Base-by-base conservation (phyloP, 2,888 invertebrate species). In the Amaurobius ferox region DNA sequence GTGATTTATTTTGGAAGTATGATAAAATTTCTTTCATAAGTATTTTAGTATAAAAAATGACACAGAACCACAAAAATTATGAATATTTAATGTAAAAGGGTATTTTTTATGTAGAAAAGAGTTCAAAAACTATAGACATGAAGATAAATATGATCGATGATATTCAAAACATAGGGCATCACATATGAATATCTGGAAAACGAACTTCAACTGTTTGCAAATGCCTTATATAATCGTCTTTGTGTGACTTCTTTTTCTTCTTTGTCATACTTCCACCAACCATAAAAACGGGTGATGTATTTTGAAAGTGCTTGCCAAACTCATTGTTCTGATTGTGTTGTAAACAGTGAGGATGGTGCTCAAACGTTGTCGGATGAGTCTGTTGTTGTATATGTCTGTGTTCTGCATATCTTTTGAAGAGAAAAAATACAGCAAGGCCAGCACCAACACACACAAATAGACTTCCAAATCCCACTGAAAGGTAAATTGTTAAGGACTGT, bases 401-500 rank as follows among this genome's bases (percentile, higher is more conserved):
- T 26, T 62, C 70, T 23, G 81, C 66, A 16, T 83, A 83, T 16
- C 61, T 39, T 23, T 71, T 40, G 64, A 85, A 72, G 29, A 85
- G 9, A 48, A 85, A 72, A n/a, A 85, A 85, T 19, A 62, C 48
- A 28, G 48, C 64, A n/a, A 86, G 23, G 1, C 70, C 79, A 0
- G 32, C 55, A 1, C 64, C 86, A 6, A 76, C 64, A 39, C 62
- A 70, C 16, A 48, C 23, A 28, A 86, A 28, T 26, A 87, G 66
- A 26, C 77, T 35, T 0, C 67, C 79, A 5, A 74, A 26, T 16
- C 74, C 86, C 67, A 79, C 70, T n/a, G 80, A 81, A 13, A 83
- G 71, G 67, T 88, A 88, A n/a, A 88, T 32, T 19, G 85, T 83
- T 32, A 80, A 29, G 13, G 85, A 68, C 39, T 83, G 73, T 92